Percentiles rank a stretch among this genome's conserved stretches.
Conservation (phyloP, 92 coral and sea anemone species). For the Meandrina meandrites region DNA sequence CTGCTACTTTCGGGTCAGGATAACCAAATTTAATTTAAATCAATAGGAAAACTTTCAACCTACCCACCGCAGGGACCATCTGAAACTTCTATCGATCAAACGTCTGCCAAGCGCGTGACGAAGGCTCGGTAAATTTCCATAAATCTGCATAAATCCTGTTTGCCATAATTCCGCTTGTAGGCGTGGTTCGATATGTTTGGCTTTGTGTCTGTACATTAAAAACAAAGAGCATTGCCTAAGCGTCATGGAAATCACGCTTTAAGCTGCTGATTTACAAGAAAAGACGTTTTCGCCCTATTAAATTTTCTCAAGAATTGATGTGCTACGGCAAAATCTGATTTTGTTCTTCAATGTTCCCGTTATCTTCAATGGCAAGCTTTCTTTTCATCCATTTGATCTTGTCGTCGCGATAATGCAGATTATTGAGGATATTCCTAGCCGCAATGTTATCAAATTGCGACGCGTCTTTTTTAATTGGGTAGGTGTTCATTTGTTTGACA, state of each 20-base stretch:
- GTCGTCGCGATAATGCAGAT: background rate
- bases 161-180: background rate
- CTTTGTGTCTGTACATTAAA: slow-evolving; percentile 10
- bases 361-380: background rate
- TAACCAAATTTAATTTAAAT: background rate
- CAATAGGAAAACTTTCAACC: background rate
- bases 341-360: background rate
- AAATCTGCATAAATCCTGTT: slow-evolving; percentile 6
- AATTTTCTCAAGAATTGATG: background rate
- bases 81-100: background rate
- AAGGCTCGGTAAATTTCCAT: background rate
- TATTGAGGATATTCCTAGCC: background rate
- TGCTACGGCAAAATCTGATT: background rate
- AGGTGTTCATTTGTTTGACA: slow-evolving; percentile 7
- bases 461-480: slow-evolving; percentile 3
- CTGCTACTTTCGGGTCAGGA: background rate
- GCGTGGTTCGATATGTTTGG: background rate
- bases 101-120: background rate
- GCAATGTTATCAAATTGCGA: background rate
- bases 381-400: background rate
- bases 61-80: background rate
- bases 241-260: background rate
- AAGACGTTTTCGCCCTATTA: background rate
- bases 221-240: background rate
- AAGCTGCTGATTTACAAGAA: background rate